Base-by-base conservation (phyloP, 2,888 invertebrate genomes). In the Leucophora obtusa region DNA sequence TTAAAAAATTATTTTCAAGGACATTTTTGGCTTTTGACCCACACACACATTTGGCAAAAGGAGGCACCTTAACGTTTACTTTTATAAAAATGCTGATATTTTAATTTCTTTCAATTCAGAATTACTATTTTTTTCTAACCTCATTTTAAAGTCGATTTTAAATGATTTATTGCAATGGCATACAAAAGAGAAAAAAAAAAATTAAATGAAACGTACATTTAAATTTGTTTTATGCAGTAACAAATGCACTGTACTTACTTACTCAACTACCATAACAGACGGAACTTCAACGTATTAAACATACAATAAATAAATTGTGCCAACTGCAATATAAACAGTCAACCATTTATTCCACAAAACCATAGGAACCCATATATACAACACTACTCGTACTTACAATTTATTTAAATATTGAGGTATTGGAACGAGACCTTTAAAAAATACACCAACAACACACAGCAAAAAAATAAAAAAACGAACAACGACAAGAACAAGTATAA, bases 261-360 rank as follows among this genome's bases (percentile, higher is more conserved):
- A 60, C 33, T 54, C 47, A 53, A 54, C n/a, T 53, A 53, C 17
- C 35, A 71, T 33, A 59, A 53, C 71, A 77, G 65, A 66, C 54
- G 54, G 54, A 72, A 66, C 56, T 71, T n/a, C 51, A 66, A 70
- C 59, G n/a, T 65, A 73, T 73, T 69, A 70, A 77, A 47, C 17
- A 70, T 24, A 62, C 60, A 58, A 73, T 74, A 73, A 77, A 77
- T 70, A 77, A 70, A 77, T 70, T 73, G 65, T 77, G 73, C 70
- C 73, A 81, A 70, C 59, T 81, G 77, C 77, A 69, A 60, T 76
- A 53, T 51, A 65, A 69, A 65, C 18, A 65, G 6, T 54, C 47
- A 21, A 70, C 33, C 58, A 72, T 58, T 63, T n/a, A 68, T 51
- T 43, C 24, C 54, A 54, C 35, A 69, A 60, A 68, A 62, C 47